phyloP scores from a whole-genome alignment of 2,888 invertebrate genomes.

The Cerceris rybyensis region DNA sequence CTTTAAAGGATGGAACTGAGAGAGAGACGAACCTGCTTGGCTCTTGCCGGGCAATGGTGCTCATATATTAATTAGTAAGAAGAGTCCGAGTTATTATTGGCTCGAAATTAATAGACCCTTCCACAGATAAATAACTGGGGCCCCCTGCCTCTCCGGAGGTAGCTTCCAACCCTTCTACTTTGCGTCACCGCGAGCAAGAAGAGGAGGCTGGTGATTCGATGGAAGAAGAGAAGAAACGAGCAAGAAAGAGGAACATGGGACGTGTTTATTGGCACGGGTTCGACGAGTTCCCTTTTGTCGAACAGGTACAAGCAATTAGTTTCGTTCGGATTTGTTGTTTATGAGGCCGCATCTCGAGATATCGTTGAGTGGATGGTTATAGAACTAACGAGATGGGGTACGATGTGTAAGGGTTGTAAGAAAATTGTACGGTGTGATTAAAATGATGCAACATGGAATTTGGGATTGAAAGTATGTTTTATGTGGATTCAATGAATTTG shows the following conservation, averaged over 20 bases:
- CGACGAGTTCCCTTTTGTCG: constrained; percentile 61
- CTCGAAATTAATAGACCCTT: constrained; percentile 77
- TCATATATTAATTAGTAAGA: constrained; percentile 79
- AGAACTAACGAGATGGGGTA: neutral
- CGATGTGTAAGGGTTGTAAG: constrained; percentile 15
- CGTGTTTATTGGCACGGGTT: constrained; percentile 65
- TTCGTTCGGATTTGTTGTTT: constrained; percentile 60
- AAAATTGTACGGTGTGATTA: constrained; percentile 4
- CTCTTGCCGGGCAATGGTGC: constrained; percentile 68
- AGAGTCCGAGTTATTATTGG: constrained; percentile 76
- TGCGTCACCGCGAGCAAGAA: constrained; percentile 38
- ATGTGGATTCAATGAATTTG: too few relatives aligned
- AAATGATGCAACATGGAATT: too few relatives aligned
- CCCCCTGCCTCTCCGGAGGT: constrained; percentile 53
- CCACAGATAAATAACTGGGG: constrained; percentile 72
- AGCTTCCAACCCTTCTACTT: constrained; percentile 55
- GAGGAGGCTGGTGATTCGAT: constrained; percentile 10
- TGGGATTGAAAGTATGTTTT: neutral
- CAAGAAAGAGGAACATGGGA: constrained; percentile 40
- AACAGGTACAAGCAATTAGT: constrained; percentile 67
- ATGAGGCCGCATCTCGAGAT: constrained; percentile 46
- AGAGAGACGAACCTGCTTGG: constrained; percentile 74
- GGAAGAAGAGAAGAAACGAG: constrained; percentile 22
- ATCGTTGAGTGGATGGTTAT: constrained; percentile 2
- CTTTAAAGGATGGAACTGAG: constrained; percentile 12